Evolutionary conservation across 2,888 invertebrate species (phyloP).

Genomic region (Anagyrus pseudococci): DNA sequence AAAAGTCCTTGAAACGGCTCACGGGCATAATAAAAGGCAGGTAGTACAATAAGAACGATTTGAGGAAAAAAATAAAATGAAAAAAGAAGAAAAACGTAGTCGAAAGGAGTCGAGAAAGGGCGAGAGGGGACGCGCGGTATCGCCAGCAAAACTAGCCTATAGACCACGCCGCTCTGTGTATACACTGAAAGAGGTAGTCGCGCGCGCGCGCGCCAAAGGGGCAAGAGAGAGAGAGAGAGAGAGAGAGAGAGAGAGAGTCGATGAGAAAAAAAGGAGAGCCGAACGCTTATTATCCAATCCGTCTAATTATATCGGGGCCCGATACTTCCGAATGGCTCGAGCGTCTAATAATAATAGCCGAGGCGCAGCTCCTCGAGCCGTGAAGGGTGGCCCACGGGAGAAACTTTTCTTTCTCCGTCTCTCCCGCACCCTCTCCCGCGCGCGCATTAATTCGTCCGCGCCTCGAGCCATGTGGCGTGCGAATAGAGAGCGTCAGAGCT

Average conservation of each 20-base stretch:
- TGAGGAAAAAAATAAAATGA: no score
- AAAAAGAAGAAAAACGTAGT: no score
- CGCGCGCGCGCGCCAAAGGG: slow-evolving; percentile 16
- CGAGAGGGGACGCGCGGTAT: no score
- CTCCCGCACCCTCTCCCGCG: slow-evolving; percentile 41
- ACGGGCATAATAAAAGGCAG: no score
- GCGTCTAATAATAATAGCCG: slow-evolving; percentile 48
- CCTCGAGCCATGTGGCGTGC: slow-evolving; percentile 59
- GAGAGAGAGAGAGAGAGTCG: slow-evolving; percentile 1
- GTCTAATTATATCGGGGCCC: slow-evolving; percentile 51
- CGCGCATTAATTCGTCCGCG: slow-evolving; percentile 54
- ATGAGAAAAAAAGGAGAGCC: neutral
- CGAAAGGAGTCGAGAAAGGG: no score
- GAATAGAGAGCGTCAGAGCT: slow-evolving; percentile 49
- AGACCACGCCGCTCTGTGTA: no score
- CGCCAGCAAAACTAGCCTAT: no score
- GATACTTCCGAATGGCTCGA: slow-evolving; percentile 47
- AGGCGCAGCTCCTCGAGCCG: no score
- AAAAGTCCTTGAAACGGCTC: no score
- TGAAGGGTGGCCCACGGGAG: no score
- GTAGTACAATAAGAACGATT: no score
- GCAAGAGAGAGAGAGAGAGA: slow-evolving; percentile 10
- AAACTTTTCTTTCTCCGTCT: no score
- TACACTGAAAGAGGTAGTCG: slow-evolving; percentile 14
- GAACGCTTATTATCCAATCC: slow-evolving; percentile 44